phyloP scores from a whole-genome alignment of 2,888 invertebrate species.

The Sussaba pulchella region DNA sequence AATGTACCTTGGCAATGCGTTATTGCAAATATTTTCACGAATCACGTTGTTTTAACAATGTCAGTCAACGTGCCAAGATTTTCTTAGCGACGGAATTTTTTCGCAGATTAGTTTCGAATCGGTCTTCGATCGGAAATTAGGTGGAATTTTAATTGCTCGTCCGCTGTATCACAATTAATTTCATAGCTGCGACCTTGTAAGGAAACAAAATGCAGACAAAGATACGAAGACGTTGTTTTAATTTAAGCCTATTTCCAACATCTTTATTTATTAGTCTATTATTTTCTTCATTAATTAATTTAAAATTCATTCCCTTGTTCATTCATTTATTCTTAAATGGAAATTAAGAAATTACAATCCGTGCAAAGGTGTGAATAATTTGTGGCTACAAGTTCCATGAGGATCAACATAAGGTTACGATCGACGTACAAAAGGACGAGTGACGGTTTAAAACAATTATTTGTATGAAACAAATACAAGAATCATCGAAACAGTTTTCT shows the following conservation, averaged over 20 bases:
- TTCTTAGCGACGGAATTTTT: neutral
- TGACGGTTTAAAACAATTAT: neutral
- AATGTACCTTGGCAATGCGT: neutral
- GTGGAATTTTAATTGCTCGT: no score
- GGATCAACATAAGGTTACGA: neutral
- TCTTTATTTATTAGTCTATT: no score
- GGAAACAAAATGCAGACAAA: no score
- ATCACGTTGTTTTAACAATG: neutral
- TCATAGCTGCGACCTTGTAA: no score
- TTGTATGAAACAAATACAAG: constrained; percentile 1
- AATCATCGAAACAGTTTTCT: neutral
- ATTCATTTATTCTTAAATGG: neutral
- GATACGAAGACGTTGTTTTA: no score
- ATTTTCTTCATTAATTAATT: no score
- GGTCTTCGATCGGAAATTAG: no score
- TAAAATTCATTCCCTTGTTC: no score
- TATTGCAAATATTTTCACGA: neutral
- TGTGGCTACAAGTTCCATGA: neutral
- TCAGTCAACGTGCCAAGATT: neutral
- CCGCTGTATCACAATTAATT: no score
- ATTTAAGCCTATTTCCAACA: no score
- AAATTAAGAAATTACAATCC: neutral
- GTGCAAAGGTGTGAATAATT: neutral
- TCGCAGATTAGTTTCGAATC: no score
- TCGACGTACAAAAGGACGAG: neutral